Percentiles rank a stretch among this genome's conserved stretches.
These are phyloP conservation scores for Himalopsyche phryganea DNA, from an alignment of 1,140 invertebrate species.

Conservation along the genomic window DNA sequence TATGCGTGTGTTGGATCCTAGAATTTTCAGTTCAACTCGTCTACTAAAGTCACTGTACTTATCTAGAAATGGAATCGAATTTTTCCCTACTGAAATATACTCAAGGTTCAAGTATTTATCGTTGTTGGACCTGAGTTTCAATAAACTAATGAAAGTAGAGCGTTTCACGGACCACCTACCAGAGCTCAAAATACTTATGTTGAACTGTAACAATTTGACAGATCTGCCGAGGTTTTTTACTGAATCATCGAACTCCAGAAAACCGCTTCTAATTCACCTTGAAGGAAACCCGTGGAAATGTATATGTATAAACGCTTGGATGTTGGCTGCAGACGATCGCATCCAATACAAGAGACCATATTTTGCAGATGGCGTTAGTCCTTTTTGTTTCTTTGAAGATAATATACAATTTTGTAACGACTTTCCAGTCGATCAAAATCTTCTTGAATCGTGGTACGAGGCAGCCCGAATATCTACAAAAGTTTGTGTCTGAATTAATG, in stretches of 20 bases:
- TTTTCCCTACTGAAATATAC: not conserved
- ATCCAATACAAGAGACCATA: not conserved
- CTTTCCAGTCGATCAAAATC: not conserved
- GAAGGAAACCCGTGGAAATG: slow-evolving; percentile 11
- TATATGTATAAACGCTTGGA: not conserved
- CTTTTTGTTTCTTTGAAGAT: not conserved
- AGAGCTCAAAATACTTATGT: not conserved
- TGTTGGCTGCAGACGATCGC: not conserved
- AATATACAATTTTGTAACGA: not conserved
- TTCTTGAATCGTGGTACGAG: too few relatives aligned
- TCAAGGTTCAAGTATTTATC: not conserved
- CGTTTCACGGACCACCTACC: not conserved
- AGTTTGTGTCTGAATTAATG: too few relatives aligned
- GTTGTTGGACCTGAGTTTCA: slow-evolving; percentile 1
- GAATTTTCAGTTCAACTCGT: not conserved
- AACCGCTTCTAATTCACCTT: not conserved
- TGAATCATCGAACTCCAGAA: not conserved
- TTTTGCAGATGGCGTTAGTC: not conserved
- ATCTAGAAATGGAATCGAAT: slow-evolving; percentile 3
- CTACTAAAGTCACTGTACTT: not conserved
- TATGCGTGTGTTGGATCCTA: not conserved
- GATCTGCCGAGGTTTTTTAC: slow-evolving; percentile 1
- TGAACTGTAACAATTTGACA: slow-evolving; percentile 7
- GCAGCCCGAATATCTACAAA: too few relatives aligned
- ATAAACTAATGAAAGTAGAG: not conserved